These are phyloP conservation scores for Tachina lurida DNA, from an alignment of 2,888 invertebrate genomes.

Conservation along the genomic window DNA sequence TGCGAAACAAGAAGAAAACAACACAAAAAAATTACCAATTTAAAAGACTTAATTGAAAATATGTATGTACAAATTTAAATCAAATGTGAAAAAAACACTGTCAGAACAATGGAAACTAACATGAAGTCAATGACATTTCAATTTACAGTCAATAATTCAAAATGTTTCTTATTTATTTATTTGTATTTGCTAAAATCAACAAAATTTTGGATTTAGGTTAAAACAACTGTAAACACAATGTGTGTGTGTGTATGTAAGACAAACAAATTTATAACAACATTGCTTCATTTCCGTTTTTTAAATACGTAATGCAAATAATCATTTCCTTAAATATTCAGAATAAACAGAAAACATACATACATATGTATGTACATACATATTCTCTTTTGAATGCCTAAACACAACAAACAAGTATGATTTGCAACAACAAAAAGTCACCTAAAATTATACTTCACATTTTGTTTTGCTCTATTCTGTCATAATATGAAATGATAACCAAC, in stretches of 20 bases:
- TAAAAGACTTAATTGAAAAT: background rate
- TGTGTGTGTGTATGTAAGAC: background rate
- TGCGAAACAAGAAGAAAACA: background rate
- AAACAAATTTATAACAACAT: conserved; percentile 11
- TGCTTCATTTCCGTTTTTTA: conserved; percentile 22
- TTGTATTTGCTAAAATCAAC: background rate
- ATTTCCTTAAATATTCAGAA: conserved; percentile 20
- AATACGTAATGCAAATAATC: conserved; percentile 24
- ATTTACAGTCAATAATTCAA: too few species aligned
- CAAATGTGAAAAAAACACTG: background rate
- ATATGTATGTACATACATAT: background rate
- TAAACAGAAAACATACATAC: too few species aligned
- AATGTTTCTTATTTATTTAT: background rate
- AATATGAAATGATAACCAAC: conserved; percentile 43
- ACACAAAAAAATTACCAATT: background rate
- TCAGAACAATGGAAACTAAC: background rate
- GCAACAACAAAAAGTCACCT: conserved; percentile 32
- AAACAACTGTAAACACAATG: background rate
- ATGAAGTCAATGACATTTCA: conserved; percentile 20
- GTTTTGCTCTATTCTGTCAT: background rate
- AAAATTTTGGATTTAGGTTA: conserved; percentile 9
- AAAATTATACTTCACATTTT: conserved; percentile 55
- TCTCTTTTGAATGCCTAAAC: conserved; percentile 33
- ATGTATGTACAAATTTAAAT: background rate
- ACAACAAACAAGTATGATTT: conserved; percentile 62